Evolutionary conservation across 2,113 vertebrate genomes (phyloP).

Genomic region (Neotoma lepida): DNA sequence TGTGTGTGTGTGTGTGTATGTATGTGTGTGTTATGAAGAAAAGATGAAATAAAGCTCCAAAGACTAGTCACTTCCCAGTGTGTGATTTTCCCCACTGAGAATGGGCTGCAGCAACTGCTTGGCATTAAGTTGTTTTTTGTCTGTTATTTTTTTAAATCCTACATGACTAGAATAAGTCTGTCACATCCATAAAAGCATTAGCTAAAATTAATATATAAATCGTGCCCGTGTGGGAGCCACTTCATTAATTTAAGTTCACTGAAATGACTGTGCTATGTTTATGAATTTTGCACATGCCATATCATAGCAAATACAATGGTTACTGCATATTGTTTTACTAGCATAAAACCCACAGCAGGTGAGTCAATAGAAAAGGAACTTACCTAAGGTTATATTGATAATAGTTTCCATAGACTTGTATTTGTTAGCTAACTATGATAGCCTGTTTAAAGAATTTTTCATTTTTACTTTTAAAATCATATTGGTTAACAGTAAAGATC

Average conservation of each 20-base stretch:
- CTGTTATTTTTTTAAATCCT: constrained; percentile 79
- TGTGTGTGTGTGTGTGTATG: background rate
- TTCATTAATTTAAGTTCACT: constrained; percentile 89
- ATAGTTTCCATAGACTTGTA: background rate
- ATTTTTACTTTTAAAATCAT: constrained; percentile 45
- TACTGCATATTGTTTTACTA: constrained; percentile 84
- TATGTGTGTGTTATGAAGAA: constrained; percentile 3
- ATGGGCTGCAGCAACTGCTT: constrained; percentile 78
- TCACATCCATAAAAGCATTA: constrained; percentile 85
- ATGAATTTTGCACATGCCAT: constrained; percentile 83
- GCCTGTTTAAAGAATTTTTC: background rate
- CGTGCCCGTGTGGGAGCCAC: constrained; percentile 82
- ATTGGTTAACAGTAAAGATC: background rate
- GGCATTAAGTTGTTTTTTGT: constrained; percentile 82
- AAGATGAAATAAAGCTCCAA: constrained; percentile 74
- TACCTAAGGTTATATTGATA: background rate
- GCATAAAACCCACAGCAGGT: constrained; percentile 62
- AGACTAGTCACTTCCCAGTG: constrained; percentile 81
- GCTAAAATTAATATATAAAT: constrained; percentile 91
- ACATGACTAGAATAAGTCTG: constrained; percentile 86
- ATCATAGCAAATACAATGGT: constrained; percentile 83
- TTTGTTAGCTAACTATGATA: background rate
- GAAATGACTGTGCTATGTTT: constrained; percentile 89
- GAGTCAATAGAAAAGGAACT: background rate
- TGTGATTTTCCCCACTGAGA: constrained; percentile 76